These are phyloP conservation scores for Tetragnatha montana DNA, from an alignment of 2,888 invertebrate species.

Conservation along the genomic window DNA sequence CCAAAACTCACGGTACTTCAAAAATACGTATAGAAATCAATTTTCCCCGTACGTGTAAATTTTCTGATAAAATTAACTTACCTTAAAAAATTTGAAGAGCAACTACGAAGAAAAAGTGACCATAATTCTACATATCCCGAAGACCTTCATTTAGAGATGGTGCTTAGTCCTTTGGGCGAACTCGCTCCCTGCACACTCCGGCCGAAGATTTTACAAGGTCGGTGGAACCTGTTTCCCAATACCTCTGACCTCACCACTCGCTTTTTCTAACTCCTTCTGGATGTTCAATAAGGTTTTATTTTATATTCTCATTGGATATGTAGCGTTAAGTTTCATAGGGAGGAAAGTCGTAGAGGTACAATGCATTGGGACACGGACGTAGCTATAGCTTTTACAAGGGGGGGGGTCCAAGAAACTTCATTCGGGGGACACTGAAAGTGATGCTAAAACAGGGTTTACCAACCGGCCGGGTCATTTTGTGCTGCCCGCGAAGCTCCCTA, in stretches of 20 bases:
- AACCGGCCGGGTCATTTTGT: too few relatives aligned
- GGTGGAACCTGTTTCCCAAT: neutral
- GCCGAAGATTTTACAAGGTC: neutral
- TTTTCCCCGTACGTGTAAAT: too few relatives aligned
- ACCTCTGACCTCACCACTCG: neutral
- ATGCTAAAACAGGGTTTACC: too few relatives aligned
- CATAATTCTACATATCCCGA: neutral
- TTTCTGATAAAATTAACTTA: neutral
- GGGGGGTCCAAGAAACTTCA: too few relatives aligned
- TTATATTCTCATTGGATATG: neutral
- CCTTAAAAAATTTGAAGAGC: neutral
- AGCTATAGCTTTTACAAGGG: too few relatives aligned
- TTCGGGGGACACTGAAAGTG: too few relatives aligned
- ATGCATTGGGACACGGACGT: too few relatives aligned
- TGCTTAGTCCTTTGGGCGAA: neutral
- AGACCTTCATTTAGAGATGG: neutral
- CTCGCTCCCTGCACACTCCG: neutral
- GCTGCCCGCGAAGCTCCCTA: too few relatives aligned
- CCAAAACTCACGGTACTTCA: too few relatives aligned
- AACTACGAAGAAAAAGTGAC: neutral
- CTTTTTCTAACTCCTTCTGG: neutral
- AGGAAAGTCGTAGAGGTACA: too few relatives aligned
- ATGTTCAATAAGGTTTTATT: neutral
- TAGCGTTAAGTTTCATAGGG: neutral
- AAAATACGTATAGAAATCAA: too few relatives aligned